phyloP scores from a whole-genome alignment of 2,888 invertebrate genomes.

The Achlya flavicornis region DNA sequence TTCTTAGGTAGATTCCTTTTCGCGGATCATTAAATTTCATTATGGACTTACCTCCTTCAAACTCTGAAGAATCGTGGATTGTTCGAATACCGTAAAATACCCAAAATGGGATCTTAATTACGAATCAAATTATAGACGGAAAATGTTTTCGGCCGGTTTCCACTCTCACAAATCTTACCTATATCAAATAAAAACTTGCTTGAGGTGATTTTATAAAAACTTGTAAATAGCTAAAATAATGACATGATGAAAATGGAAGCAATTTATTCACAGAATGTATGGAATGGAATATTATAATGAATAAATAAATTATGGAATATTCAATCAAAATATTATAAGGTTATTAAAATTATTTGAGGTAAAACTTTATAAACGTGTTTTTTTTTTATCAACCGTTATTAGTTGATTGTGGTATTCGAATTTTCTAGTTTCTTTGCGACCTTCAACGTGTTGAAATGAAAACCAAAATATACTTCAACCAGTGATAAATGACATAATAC shows the following conservation, averaged over 20 bases:
- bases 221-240: no score
- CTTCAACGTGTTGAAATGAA: no score
- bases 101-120: slow-evolving; percentile 62
- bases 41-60: slow-evolving; percentile 56
- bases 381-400: no score
- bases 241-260: not conserved
- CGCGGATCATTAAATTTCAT: slow-evolving; percentile 61
- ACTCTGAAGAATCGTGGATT: slow-evolving; percentile 45
- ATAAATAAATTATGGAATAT: no score
- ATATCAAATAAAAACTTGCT: slow-evolving; percentile 4
- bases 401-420: no score
- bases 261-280: not conserved
- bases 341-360: no score
- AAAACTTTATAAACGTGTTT: no score
- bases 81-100: slow-evolving; percentile 61
- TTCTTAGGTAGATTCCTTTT: slow-evolving; percentile 41
- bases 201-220: not conserved
- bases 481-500: no score
- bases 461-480: no score
- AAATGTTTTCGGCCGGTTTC: slow-evolving; percentile 30
- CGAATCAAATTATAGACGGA: slow-evolving; percentile 52
- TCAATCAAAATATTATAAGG: no score
- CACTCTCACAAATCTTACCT: slow-evolving; percentile 22
- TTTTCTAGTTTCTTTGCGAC: no score
- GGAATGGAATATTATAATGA: no score